These are phyloP conservation scores for Tylochromis polylepis DNA, from an alignment of 2,113 vertebrate genomes.

Conservation along the genomic window DNA sequence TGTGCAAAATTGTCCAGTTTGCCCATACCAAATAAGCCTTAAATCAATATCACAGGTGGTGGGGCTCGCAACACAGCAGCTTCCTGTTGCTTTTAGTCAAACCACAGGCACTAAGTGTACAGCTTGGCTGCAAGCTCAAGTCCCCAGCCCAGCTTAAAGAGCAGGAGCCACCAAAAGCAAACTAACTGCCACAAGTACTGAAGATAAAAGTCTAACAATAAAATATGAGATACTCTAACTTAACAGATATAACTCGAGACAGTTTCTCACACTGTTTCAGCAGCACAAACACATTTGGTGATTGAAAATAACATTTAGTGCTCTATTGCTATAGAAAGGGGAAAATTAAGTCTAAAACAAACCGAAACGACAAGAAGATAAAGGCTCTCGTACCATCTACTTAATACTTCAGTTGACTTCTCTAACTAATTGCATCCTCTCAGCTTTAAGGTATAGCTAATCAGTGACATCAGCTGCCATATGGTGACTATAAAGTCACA, in stretches of 20 bases:
- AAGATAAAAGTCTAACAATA: neutral
- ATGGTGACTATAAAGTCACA: neutral
- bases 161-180: neutral
- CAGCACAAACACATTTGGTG: neutral
- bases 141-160: neutral
- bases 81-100: neutral
- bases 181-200: neutral
- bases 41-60: neutral
- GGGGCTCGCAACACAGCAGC: neutral
- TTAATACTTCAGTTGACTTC: constrained; percentile 12
- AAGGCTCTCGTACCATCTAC: neutral
- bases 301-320: neutral
- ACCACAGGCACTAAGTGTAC: neutral
- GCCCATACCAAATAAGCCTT: neutral
- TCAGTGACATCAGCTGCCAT: neutral
- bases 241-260: neutral
- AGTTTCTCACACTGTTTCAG: neutral
- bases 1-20: neutral
- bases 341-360: neutral
- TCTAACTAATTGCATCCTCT: neutral
- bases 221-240: neutral
- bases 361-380: neutral
- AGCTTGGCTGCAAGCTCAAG: neutral
- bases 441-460: neutral
- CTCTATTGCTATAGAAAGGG: neutral